These are phyloP conservation scores for Trachelus troglodyta DNA, from an alignment of 2,888 invertebrate species.

Conservation along the genomic window DNA sequence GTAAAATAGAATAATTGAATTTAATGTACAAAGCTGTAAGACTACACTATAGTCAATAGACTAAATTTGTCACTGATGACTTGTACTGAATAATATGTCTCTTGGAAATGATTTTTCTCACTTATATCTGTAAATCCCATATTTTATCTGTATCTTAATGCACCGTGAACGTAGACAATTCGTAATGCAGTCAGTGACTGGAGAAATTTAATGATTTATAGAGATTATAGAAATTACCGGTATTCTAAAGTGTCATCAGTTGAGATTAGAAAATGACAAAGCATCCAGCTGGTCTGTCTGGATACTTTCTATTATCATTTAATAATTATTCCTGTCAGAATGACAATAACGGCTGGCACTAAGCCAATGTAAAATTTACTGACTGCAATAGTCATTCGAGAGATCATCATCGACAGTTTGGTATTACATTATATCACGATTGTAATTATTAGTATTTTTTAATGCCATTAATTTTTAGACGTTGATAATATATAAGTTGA, in stretches of 20 bases:
- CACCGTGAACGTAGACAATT: not conserved
- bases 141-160: not conserved
- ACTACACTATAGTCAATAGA: not conserved
- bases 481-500: not conserved
- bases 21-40: not conserved
- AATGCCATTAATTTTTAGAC: not conserved
- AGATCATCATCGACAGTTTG: not conserved
- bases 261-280: slow-evolving; percentile 41
- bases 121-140: not conserved
- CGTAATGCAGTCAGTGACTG: not conserved
- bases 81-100: not conserved
- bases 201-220: slow-evolving; percentile 55
- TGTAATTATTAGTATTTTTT: not conserved
- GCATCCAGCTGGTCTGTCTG: slow-evolving; percentile 20
- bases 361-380: not conserved
- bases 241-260: slow-evolving; percentile 29
- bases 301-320: slow-evolving; percentile 38
- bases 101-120: not conserved
- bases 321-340: slow-evolving; percentile 5
- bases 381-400: not conserved
- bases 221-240: slow-evolving; percentile 31
- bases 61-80: not conserved
- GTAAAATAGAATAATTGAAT: not conserved
- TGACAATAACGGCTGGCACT: not conserved
- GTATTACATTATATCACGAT: not conserved